Evolutionary conservation across 2,113 vertebrate species (phyloP).

Genomic region (Corvus hawaiiensis): DNA sequence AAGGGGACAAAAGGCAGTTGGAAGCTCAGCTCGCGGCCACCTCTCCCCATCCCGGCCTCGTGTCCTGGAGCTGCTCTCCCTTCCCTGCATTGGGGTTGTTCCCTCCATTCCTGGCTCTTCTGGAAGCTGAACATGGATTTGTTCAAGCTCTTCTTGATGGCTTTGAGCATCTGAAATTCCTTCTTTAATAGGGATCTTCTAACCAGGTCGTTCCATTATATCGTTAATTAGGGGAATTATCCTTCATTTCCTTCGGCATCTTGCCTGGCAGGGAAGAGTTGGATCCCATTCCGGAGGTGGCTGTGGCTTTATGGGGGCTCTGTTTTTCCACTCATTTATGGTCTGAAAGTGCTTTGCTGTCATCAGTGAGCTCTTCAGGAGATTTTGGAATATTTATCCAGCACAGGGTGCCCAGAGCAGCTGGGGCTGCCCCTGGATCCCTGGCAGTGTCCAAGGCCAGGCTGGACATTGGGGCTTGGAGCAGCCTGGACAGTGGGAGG

Average conservation of each 20-base stretch:
- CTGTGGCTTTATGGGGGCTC: background rate
- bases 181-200: background rate
- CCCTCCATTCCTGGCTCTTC: background rate
- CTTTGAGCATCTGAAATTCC: background rate
- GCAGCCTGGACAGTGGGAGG: background rate
- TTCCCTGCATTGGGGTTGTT: background rate
- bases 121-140: background rate
- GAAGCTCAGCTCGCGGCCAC: conserved; percentile 41
- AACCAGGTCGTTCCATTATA: background rate
- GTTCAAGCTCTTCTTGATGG: background rate
- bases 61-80: background rate
- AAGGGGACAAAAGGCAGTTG: conserved; percentile 21
- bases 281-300: background rate
- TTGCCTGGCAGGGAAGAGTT: background rate
- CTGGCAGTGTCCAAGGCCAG: background rate
- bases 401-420: background rate
- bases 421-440: background rate
- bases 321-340: background rate
- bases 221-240: background rate
- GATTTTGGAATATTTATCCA: background rate
- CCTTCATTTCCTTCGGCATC: background rate
- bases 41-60: conserved; percentile 11
- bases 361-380: background rate
- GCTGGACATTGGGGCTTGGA: background rate
- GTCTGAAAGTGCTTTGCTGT: background rate